phyloP scores from a whole-genome alignment of 37 sponge, comb jelly and placozoan species.

The Aplysina aerophoba region DNA sequence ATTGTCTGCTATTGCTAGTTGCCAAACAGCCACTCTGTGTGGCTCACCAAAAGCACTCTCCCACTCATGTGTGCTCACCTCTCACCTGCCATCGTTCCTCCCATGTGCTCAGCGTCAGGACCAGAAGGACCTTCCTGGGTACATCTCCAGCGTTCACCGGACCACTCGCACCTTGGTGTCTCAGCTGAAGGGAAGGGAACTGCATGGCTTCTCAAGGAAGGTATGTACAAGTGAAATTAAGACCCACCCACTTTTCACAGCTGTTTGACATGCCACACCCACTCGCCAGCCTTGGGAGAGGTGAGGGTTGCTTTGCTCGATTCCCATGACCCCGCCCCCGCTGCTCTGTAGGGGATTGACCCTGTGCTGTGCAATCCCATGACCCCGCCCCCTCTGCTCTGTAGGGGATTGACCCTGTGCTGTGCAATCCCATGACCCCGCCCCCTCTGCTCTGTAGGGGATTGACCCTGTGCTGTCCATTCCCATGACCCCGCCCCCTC shows the following conservation, averaged over 20 bases:
- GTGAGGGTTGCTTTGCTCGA: no score
- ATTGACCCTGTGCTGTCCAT: slow-evolving; percentile 74
- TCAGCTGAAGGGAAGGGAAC: slow-evolving; percentile 45
- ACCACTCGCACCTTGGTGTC: slow-evolving; percentile 37
- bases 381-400: slow-evolving; percentile 25
- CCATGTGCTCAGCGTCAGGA: slow-evolving; percentile 36
- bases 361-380: slow-evolving; percentile 57
- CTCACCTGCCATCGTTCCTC: not conserved
- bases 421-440: slow-evolving; percentile 25
- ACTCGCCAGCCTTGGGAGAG: no score
- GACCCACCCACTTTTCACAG: no score
- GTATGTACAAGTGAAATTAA: no score
- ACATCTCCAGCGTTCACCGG: slow-evolving; percentile 47
- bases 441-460: slow-evolving; percentile 64
- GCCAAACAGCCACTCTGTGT: no score
- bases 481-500: slow-evolving; percentile 11
- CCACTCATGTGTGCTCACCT: not conserved
- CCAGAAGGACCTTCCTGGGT: slow-evolving; percentile 65
- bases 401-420: slow-evolving; percentile 76
- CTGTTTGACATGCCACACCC: no score
- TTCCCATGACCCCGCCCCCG: no score
- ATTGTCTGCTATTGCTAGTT: not conserved
- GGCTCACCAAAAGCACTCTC: not conserved
- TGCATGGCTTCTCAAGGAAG: slow-evolving; percentile 74
- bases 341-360: slow-evolving; percentile 69